Evolutionary conservation across 2,113 vertebrate species (phyloP).

Genomic region (Isurus oxyrinchus): DNA sequence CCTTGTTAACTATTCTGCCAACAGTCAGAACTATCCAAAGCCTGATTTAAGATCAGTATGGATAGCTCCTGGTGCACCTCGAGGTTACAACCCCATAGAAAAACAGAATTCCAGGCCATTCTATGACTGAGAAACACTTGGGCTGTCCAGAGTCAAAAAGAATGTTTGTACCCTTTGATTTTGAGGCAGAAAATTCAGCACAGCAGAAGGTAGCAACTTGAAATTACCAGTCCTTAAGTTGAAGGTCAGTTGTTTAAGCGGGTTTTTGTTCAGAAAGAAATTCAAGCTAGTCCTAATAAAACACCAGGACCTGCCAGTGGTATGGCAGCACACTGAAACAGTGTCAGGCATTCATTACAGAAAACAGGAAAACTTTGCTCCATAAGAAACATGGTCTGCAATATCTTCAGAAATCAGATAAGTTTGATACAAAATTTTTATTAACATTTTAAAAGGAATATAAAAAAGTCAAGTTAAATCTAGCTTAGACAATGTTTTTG

Average conservation of each 20-base stretch:
- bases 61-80: too few species aligned
- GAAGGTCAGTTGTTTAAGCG: too few species aligned
- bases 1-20: too few species aligned
- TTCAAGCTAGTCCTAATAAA: too few species aligned
- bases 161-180: too few species aligned
- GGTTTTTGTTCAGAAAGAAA: neutral
- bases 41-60: too few species aligned
- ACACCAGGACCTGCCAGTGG: neutral
- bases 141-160: neutral
- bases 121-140: too few species aligned
- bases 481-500: constrained; percentile 76
- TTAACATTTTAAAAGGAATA: constrained; percentile 71
- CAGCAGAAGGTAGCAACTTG: neutral
- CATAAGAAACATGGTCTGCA: neutral
- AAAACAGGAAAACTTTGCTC: neutral
- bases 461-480: constrained; percentile 70
- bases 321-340: neutral
- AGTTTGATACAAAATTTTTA: constrained; percentile 38
- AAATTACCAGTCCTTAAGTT: neutral
- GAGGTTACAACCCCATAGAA: too few species aligned
- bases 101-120: too few species aligned
- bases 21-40: too few species aligned
- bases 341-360: neutral
- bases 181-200: neutral
- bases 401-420: neutral